Evolutionary conservation across 1,140 invertebrate species (phyloP), one percentile per base, ranked within the genome.

Genomic region (Yoshiicerus persimilis): DNA sequence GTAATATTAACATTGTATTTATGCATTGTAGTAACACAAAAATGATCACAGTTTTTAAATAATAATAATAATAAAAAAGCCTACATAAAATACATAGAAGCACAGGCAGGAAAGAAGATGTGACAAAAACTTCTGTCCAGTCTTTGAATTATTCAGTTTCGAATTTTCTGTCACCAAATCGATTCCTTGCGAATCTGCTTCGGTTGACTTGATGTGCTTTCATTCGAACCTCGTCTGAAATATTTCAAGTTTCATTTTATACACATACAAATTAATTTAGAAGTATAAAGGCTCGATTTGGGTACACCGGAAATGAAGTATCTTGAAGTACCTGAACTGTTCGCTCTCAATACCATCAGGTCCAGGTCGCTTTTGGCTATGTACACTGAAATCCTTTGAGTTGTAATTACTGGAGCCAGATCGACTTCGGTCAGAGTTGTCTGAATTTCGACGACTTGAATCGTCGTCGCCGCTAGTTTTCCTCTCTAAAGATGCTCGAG

Each of bases 331-430:
- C 86, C 83, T 89, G 41, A 36, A 27, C 23, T 84, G 47, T 23
- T 89, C 85, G 23, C 32, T 87, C 84, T 89, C 88, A 62, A 85
- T 86, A 20, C 88, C 88, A 89, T 89, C 88, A 41, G 88, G 88
- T 39, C 88, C 86, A 20, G 30, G 77, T 41, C 88, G 30, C 32
- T 87, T 84, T 56, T 89, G 70, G 30, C 64, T 87, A 11, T 70
- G 36, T 39, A 85, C 16, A 32, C 87, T 86, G 47, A 87, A 89
- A n/a, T 86, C 84, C 10, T 56, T 89, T 8, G 88, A 62, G 39
- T 85, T 89, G 56, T 87, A 89, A 9, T 77, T 77, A 87, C 70
- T 86, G 27, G 88, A 88, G 25, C 70, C 84, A 25, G 86, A 89
- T 13, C 80, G 39, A 85, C 86, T 85, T 34, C 47, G 83, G 9